phyloP scores from a whole-genome alignment of 2,797 vertebrate genomes.

The Sebastes glaucus region DNA sequence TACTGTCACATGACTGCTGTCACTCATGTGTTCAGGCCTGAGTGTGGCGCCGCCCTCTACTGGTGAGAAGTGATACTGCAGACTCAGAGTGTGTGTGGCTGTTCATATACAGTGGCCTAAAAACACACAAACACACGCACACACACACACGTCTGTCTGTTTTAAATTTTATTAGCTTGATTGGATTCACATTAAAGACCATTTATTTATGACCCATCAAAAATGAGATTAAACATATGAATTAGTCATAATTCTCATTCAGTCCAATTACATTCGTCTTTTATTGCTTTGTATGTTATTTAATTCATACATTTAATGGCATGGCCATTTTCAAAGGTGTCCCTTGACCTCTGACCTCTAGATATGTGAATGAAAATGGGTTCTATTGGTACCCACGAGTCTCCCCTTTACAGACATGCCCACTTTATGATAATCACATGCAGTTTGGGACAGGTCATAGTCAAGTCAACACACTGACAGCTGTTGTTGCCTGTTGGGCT shows the following conservation, averaged over 20 bases:
- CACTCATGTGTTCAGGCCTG: conserved; percentile 18
- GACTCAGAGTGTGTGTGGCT: neutral
- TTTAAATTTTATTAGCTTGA: neutral
- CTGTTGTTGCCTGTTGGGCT: no score
- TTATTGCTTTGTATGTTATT: neutral
- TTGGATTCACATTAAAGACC: neutral
- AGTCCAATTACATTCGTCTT: neutral
- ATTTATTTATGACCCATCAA: neutral
- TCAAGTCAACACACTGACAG: no score
- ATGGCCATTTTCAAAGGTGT: no score
- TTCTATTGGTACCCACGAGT: no score
- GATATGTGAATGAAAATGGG: no score
- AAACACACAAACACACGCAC: neutral
- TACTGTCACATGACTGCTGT: conserved; percentile 56
- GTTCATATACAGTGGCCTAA: neutral
- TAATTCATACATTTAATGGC: neutral
- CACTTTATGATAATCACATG: no score
- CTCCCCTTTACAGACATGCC: no score
- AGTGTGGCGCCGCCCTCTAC: conserved; percentile 68
- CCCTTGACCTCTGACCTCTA: no score
- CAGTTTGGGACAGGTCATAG: no score
- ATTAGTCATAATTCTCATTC: neutral
- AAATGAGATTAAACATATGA: neutral
- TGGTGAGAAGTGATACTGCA: conserved; percentile 40
- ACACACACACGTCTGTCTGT: neutral